Evolutionary conservation across 2,113 vertebrate genomes (phyloP).

Genomic region (Prochilodus magdalenae): DNA sequence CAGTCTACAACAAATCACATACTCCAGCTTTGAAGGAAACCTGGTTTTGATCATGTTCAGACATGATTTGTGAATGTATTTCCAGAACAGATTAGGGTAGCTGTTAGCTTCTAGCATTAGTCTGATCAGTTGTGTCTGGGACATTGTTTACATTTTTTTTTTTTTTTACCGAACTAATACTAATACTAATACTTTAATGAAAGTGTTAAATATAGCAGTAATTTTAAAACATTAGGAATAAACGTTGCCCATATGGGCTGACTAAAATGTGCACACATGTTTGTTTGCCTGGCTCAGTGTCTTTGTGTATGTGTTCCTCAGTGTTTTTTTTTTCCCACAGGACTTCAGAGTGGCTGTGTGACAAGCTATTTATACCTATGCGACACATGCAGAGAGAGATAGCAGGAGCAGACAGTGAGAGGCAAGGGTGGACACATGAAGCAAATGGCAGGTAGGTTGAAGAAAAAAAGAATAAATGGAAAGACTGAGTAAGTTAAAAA

Average conservation of each 20-base stretch:
- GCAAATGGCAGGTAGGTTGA: not conserved
- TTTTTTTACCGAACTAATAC: too few species aligned
- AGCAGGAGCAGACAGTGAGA: constrained; percentile 7
- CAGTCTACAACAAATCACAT: too few species aligned
- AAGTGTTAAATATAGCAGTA: not conserved
- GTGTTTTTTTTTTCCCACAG: not conserved
- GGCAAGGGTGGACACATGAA: not conserved
- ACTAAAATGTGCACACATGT: not conserved
- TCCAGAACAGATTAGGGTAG: too few species aligned
- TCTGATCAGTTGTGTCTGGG: too few species aligned
- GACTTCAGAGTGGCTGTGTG: not conserved
- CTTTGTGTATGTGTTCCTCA: not conserved
- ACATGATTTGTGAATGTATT: too few species aligned
- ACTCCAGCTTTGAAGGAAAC: too few species aligned
- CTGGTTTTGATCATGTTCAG: too few species aligned
- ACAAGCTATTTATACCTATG: constrained; percentile 3
- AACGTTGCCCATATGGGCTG: not conserved
- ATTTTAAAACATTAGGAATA: not conserved
- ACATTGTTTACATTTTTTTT: too few species aligned
- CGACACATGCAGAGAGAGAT: not conserved
- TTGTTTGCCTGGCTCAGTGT: not conserved
- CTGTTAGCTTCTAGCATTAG: too few species aligned
- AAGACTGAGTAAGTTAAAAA: not conserved
- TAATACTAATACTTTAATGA: too few species aligned
- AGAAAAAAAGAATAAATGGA: not conserved